phyloP scores from a whole-genome alignment of 2,888 invertebrate genomes.

The Euzophera pinguis region DNA sequence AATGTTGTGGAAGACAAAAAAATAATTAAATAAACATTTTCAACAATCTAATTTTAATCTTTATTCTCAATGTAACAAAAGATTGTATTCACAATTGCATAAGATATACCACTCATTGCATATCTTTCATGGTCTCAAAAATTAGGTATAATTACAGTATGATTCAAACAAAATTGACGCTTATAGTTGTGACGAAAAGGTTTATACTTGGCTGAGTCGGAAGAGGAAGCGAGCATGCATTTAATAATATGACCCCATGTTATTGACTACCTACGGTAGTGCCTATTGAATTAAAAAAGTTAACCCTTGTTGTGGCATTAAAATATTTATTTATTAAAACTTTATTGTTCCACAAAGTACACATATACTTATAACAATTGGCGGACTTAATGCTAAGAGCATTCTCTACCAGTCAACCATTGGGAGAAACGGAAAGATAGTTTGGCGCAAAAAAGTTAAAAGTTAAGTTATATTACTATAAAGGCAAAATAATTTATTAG shows the following conservation, averaged over 20 bases:
- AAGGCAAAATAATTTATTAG: no score
- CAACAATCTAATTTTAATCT: background rate
- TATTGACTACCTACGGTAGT: background rate
- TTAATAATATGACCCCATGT: background rate
- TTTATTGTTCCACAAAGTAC: no score
- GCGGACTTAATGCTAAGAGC: no score
- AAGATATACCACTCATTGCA: background rate
- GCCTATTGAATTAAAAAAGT: background rate
- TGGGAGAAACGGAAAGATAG: no score
- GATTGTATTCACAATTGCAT: background rate
- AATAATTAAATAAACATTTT: no score
- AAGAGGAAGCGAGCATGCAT: background rate
- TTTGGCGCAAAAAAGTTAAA: no score
- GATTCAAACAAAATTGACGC: background rate
- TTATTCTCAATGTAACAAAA: background rate
- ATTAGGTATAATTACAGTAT: background rate
- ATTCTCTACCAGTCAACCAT: no score
- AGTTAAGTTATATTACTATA: no score
- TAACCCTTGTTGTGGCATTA: no score
- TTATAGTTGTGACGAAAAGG: background rate
- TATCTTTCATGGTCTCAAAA: background rate
- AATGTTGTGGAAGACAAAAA: no score
- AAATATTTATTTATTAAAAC: no score
- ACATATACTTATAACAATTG: no score
- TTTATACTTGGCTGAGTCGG: background rate